phyloP scores from a whole-genome alignment of 1,140 invertebrate species.

The Daktulosphaira vitifoliae region DNA sequence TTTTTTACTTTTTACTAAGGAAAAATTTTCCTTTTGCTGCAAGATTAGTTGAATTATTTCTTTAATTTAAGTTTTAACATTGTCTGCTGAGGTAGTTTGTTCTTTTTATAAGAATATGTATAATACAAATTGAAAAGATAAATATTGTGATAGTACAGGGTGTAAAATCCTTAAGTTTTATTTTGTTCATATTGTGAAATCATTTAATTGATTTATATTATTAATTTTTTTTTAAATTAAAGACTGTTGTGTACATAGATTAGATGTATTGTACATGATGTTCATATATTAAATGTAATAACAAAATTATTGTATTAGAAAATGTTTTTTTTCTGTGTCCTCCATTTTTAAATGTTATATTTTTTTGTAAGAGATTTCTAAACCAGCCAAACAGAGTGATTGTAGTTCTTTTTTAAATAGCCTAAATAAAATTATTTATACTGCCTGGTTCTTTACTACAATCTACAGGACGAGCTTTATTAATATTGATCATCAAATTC shows the following conservation, averaged over 20 bases:
- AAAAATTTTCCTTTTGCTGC: too few relatives aligned
- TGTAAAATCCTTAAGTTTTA: constrained; percentile 29
- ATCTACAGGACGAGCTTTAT: too few relatives aligned
- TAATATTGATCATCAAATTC: too few relatives aligned
- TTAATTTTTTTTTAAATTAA: constrained; percentile 21
- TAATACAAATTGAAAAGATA: constrained; percentile 2
- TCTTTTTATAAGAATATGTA: neutral
- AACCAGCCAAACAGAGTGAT: too few relatives aligned
- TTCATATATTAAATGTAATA: constrained; percentile 8
- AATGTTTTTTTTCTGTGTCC: too few relatives aligned
- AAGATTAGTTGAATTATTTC: neutral
- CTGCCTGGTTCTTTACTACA: too few relatives aligned
- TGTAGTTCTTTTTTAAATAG: too few relatives aligned
- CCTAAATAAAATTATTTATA: too few relatives aligned
- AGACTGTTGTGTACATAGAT: constrained; percentile 32
- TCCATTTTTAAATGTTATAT: too few relatives aligned
- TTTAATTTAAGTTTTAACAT: neutral
- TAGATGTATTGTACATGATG: constrained; percentile 25
- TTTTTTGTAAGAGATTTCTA: too few relatives aligned
- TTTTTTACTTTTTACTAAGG: too few relatives aligned
- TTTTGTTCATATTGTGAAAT: constrained; percentile 22
- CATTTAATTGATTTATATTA: constrained; percentile 5
- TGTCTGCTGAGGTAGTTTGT: neutral
- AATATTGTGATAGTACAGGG: constrained; percentile 31
- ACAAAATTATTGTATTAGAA: constrained; percentile 14